Percentiles rank a stretch among this genome's conserved stretches.
phyloP scores from a whole-genome alignment of 2,797 vertebrate genomes.

The Bovichtus diacanthus region DNA sequence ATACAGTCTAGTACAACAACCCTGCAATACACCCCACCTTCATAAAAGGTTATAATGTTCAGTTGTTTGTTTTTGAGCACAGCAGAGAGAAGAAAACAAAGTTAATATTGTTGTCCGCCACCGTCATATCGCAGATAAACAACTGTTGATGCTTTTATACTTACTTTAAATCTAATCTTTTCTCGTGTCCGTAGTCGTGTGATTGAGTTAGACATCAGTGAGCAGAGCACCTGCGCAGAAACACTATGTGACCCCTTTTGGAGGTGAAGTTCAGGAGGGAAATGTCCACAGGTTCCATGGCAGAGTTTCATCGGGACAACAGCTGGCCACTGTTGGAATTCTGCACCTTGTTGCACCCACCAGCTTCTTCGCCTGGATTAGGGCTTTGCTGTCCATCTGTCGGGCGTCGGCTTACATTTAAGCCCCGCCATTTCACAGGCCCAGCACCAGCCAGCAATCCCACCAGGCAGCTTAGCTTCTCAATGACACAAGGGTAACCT shows the following conservation, averaged over 20 bases:
- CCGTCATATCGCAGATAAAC: not conserved
- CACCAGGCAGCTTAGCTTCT: slow-evolving; percentile 70
- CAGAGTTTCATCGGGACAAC: slow-evolving; percentile 62
- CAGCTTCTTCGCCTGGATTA: slow-evolving; percentile 81
- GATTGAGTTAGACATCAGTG: not conserved
- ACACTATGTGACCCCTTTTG: slow-evolving; percentile 21
- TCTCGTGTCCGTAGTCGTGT: not conserved
- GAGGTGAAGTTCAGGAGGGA: slow-evolving; percentile 59
- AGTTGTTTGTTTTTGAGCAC: too few relatives aligned
- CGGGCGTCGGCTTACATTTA: slow-evolving; percentile 80
- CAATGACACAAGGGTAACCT: slow-evolving; percentile 78
- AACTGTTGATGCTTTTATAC: not conserved
- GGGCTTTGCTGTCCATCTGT: slow-evolving; percentile 84
- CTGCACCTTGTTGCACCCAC: slow-evolving; percentile 77
- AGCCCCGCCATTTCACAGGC: slow-evolving; percentile 81
- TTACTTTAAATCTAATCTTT: not conserved
- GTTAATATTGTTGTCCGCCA: not conserved
- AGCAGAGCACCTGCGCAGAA: slow-evolving; percentile 24
- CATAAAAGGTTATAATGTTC: not conserved
- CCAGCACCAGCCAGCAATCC: slow-evolving; percentile 59
- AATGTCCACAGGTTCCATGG: slow-evolving; percentile 49
- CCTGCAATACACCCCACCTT: not conserved
- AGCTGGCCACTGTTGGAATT: slow-evolving; percentile 77
- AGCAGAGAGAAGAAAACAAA: not conserved
- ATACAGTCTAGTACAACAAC: not conserved